phyloP scores from a whole-genome alignment of 1,140 invertebrate species.

The Nasonia longicornis region DNA sequence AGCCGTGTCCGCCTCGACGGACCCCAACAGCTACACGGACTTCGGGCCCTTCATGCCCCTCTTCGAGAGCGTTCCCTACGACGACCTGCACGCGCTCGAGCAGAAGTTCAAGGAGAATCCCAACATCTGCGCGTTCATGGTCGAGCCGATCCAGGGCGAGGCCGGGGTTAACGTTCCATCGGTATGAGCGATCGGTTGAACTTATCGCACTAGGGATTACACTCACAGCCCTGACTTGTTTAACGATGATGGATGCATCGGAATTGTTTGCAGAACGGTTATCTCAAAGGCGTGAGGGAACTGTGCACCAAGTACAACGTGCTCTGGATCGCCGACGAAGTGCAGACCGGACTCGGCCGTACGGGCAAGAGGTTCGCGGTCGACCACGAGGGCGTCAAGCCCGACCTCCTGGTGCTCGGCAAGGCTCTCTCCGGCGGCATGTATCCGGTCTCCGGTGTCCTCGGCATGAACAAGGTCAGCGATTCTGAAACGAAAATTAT shows the following conservation, averaged over 20 bases:
- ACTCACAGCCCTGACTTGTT: neutral
- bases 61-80: slow-evolving; percentile 76
- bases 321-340: slow-evolving; percentile 97
- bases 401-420: slow-evolving; percentile 83
- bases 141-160: slow-evolving; percentile 89
- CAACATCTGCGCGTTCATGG: slow-evolving; percentile 80
- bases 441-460: slow-evolving; percentile 82
- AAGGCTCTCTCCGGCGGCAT: slow-evolving; percentile 89
- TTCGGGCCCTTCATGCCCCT: slow-evolving; percentile 87
- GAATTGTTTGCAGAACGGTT: slow-evolving; percentile 75
- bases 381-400: slow-evolving; percentile 72
- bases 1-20: slow-evolving; percentile 83
- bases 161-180: slow-evolving; percentile 82
- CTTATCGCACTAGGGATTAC: neutral
- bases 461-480: slow-evolving; percentile 77
- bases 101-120: slow-evolving; percentile 68
- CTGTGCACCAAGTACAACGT: slow-evolving; percentile 96
- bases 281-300: slow-evolving; percentile 87
- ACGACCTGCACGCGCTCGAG: slow-evolving; percentile 79
- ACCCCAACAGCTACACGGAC: slow-evolving; percentile 75
- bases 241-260: neutral
- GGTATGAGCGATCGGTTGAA: slow-evolving; percentile 46
- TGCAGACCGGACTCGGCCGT: slow-evolving; percentile 92
- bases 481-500: neutral
- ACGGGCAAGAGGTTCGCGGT: slow-evolving; percentile 92